These are phyloP conservation scores for Clarias magur DNA, from an alignment of 2,113 vertebrate species.

Conservation along the genomic window DNA sequence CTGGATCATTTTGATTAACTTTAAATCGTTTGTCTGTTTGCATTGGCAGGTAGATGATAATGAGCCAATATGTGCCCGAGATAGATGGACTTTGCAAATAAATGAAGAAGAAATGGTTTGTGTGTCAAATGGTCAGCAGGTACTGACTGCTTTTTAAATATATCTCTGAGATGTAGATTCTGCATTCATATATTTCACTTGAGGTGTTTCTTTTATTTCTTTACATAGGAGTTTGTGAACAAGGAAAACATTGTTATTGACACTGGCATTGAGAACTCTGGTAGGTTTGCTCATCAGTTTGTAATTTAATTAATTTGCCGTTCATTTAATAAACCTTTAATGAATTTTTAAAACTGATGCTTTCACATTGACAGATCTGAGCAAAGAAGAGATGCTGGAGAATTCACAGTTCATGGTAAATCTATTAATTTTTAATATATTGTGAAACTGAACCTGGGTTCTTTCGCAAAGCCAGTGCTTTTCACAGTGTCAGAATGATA, in stretches of 20 bases:
- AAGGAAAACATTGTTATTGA: conserved; percentile 52
- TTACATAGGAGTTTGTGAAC: conserved; percentile 53
- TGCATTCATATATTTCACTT: not conserved
- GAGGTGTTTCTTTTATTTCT: conserved; percentile 26
- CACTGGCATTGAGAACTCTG: conserved; percentile 49
- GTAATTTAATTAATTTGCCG: not conserved
- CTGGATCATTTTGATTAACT: not conserved
- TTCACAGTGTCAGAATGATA: not conserved
- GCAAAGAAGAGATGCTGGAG: conserved; percentile 46
- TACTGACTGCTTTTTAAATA: conserved; percentile 6
- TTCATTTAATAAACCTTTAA: too few relatives aligned
- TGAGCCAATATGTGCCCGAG: conserved; percentile 58
- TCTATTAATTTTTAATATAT: not conserved
- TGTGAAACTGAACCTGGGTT: not conserved
- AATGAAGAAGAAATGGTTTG: conserved; percentile 57
- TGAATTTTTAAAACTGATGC: not conserved
- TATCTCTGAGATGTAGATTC: not conserved
- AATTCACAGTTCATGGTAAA: conserved; percentile 54
- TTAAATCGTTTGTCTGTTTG: not conserved
- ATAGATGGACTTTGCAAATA: conserved; percentile 63
- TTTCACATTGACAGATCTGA: conserved; percentile 24
- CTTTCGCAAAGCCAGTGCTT: not conserved
- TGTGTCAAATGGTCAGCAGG: conserved; percentile 56
- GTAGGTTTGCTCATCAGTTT: conserved; percentile 4
- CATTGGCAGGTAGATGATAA: conserved; percentile 68